Conservation (phyloP, 2,888 invertebrate genomes). For the Macaria notata region DNA sequence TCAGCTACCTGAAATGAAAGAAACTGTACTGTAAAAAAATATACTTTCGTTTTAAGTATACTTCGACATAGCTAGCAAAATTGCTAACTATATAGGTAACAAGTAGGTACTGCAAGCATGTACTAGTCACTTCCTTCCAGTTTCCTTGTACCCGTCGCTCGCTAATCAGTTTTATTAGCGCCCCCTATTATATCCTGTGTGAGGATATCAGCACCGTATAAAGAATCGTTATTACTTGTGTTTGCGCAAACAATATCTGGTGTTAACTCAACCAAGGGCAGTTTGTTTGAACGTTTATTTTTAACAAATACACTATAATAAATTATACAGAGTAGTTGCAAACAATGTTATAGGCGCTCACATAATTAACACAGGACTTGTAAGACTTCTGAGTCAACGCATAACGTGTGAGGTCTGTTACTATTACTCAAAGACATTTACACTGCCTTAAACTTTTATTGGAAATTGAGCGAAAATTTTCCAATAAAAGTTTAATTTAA, state of each 20-base stretch:
- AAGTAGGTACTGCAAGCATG: no score
- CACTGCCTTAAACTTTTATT: no score
- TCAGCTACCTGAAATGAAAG: slow-evolving; percentile 60
- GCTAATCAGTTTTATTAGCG: slow-evolving; percentile 63
- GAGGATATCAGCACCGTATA: slow-evolving; percentile 66
- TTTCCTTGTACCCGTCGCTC: slow-evolving; percentile 43
- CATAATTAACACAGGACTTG: slow-evolving; percentile 6
- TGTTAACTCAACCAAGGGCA: slow-evolving; percentile 73
- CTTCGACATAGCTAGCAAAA: no score
- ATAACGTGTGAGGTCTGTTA: background rate
- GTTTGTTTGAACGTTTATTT: slow-evolving; percentile 39
- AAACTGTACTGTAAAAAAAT: no score
- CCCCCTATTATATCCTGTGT: slow-evolving; percentile 58
- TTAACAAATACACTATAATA: slow-evolving; percentile 22
- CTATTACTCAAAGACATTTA: background rate
- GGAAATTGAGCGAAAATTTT: no score
- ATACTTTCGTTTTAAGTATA: no score
- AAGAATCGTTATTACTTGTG: slow-evolving; percentile 73
- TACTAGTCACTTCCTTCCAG: slow-evolving; percentile 31
- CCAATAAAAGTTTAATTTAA: no score
- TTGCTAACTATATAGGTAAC: no score
- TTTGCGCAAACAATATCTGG: slow-evolving; percentile 58
- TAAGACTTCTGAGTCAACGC: slow-evolving; percentile 4
- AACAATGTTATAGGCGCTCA: slow-evolving; percentile 7
- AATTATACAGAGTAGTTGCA: slow-evolving; percentile 9